Conservation (phyloP, 1,140 invertebrate species). For the Intoshia linei region DNA sequence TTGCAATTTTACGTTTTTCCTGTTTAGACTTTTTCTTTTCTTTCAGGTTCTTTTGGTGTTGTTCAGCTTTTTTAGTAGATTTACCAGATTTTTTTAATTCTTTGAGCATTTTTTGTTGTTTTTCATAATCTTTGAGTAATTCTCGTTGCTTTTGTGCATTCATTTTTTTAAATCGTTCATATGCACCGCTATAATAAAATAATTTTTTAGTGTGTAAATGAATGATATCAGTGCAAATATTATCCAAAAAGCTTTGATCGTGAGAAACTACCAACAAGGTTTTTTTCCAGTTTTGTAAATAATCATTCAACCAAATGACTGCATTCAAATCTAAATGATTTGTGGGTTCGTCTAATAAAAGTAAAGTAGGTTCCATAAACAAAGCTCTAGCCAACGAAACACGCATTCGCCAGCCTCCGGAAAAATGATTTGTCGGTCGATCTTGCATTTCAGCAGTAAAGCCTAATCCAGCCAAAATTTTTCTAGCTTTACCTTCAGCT, state of each 20-base stretch:
- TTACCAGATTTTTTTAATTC: slow-evolving; percentile 70
- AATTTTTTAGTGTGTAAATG: slow-evolving; percentile 73
- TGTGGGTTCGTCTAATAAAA: slow-evolving; percentile 73
- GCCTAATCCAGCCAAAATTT: slow-evolving; percentile 79
- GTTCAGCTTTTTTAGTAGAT: slow-evolving; percentile 56
- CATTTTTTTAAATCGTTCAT: slow-evolving; percentile 77
- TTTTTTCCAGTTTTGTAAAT: slow-evolving; percentile 70
- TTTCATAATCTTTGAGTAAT: slow-evolving; percentile 79
- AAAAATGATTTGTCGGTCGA: slow-evolving; percentile 65
- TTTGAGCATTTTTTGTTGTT: slow-evolving; percentile 70
- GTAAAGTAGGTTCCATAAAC: slow-evolving; percentile 53
- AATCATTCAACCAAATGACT: slow-evolving; percentile 94
- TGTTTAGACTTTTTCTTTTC: slow-evolving; percentile 67
- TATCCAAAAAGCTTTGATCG: slow-evolving; percentile 93
- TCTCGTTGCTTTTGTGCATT: slow-evolving; percentile 69
- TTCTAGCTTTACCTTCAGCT: slow-evolving; percentile 59
- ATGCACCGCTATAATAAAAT: slow-evolving; percentile 88
- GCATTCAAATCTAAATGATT: slow-evolving; percentile 63
- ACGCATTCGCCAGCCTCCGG: slow-evolving; percentile 91
- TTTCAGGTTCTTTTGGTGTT: slow-evolving; percentile 50
- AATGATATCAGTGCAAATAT: slow-evolving; percentile 91
- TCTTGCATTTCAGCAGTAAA: slow-evolving; percentile 74
- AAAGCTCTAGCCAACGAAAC: slow-evolving; percentile 48
- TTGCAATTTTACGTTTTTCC: slow-evolving; percentile 29
- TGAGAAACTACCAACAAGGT: slow-evolving; percentile 83